Percentiles rank a stretch among this genome's conserved stretches.
Conservation (phyloP, 2,888 invertebrate species). For the Crossocerus cetratus region DNA sequence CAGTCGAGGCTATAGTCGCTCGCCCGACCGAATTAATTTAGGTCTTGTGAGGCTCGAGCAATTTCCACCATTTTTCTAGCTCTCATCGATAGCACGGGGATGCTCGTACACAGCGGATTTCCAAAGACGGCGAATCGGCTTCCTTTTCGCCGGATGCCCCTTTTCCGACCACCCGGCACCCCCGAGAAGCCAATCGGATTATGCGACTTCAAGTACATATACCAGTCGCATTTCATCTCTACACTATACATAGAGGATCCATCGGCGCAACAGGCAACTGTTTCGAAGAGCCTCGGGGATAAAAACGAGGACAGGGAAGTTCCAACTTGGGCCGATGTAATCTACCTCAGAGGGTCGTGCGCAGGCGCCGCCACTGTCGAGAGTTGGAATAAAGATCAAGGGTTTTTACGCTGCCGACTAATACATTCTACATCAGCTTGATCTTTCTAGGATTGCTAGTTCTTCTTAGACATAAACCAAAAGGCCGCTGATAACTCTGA, state of each 20-base stretch:
- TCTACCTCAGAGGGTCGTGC: conserved; percentile 7
- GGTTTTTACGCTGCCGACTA: too few species aligned
- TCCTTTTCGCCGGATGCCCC: not conserved
- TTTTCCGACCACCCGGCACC: conserved; percentile 5
- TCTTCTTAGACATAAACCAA: too few species aligned
- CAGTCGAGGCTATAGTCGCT: conserved; percentile 46
- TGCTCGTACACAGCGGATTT: not conserved
- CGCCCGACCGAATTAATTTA: conserved; percentile 69
- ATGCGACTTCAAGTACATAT: conserved; percentile 52
- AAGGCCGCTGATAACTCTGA: too few species aligned
- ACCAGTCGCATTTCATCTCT: conserved; percentile 16
- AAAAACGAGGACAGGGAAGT: not conserved
- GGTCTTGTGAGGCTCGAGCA: conserved; percentile 62
- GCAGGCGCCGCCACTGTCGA: not conserved
- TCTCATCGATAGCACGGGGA: conserved; percentile 38
- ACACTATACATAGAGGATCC: conserved; percentile 25
- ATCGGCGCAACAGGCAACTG: conserved; percentile 30
- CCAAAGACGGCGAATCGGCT: not conserved
- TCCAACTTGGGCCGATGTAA: conserved; percentile 8
- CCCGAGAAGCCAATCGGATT: conserved; percentile 57
- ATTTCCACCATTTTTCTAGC: conserved; percentile 68
- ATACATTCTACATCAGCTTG: too few species aligned
- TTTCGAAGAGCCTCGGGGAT: not conserved
- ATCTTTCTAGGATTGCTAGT: too few species aligned
- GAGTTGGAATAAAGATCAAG: too few species aligned